Evolutionary conservation across 1,140 invertebrate genomes (phyloP).

Genomic region (Calliopsis andreniformis): DNA sequence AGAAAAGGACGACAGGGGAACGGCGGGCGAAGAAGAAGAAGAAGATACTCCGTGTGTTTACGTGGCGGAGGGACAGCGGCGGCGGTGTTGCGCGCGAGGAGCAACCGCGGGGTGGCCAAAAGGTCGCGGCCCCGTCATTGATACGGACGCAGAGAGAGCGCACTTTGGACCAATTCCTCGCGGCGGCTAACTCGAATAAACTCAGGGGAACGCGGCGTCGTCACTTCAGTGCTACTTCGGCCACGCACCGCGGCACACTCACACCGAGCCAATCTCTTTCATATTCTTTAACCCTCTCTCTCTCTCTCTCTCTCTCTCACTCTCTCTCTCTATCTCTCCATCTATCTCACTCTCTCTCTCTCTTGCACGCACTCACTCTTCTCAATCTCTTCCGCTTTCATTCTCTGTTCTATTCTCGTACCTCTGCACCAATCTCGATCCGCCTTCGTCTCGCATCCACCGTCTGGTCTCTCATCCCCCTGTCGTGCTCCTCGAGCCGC

Average conservation of each 20-base stretch:
- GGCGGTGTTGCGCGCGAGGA: conserved; percentile 36
- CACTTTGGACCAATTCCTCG: conserved; percentile 79
- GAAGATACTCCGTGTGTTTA: conserved; percentile 24
- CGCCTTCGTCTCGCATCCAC: too few relatives aligned
- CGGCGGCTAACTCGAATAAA: conserved; percentile 76
- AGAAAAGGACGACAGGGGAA: conserved; percentile 20
- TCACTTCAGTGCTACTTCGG: conserved; percentile 76
- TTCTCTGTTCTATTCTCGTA: too few relatives aligned
- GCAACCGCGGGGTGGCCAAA: conserved; percentile 42
- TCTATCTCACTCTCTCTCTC: too few relatives aligned
- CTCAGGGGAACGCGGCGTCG: conserved; percentile 61
- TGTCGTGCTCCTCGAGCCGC: too few relatives aligned
- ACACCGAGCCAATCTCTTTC: not conserved
- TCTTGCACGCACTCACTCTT: not conserved
- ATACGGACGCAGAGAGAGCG: conserved; percentile 70
- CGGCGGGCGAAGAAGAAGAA: not conserved
- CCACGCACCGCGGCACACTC: conserved; percentile 59
- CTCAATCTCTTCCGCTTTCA: not conserved
- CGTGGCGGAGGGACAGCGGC: conserved; percentile 18
- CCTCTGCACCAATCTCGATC: too few relatives aligned
- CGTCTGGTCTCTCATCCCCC: too few relatives aligned
- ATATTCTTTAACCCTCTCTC: not conserved
- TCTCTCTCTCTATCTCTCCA: not conserved
- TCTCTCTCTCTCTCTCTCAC: not conserved
- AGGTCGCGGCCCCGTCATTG: conserved; percentile 77